These are phyloP conservation scores for Channallabes apus DNA, from an alignment of 2,797 vertebrate species.

Conservation along the genomic window DNA sequence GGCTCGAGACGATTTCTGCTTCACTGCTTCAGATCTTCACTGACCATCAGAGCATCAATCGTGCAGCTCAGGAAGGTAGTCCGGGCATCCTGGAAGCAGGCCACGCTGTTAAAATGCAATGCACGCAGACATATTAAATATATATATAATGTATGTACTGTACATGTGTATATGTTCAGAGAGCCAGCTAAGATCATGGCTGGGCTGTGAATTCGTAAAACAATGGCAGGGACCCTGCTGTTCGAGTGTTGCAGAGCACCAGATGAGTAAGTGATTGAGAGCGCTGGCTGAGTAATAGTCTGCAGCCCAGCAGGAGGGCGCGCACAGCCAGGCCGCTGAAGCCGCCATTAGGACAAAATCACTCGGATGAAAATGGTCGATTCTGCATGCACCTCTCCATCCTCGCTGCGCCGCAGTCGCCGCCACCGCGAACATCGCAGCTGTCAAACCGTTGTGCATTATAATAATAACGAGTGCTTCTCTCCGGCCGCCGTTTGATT, in stretches of 20 bases:
- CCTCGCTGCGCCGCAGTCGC: conserved; percentile 24
- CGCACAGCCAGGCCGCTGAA: conserved; percentile 47
- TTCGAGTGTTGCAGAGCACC: conserved; percentile 38
- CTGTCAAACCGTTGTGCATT: conserved; percentile 57
- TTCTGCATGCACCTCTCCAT: conserved; percentile 53
- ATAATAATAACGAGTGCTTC: conserved; percentile 57
- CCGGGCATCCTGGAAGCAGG: no score
- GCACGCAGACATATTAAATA: not conserved
- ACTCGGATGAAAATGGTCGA: conserved; percentile 56
- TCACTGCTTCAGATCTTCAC: not conserved
- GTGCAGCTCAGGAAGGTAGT: not conserved
- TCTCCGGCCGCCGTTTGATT: conserved; percentile 54
- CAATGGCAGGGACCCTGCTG: conserved; percentile 43
- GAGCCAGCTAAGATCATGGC: conserved; percentile 13
- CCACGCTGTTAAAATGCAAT: not conserved
- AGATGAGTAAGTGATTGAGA: conserved; percentile 58
- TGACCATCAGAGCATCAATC: conserved; percentile 16
- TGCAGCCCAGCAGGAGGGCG: conserved; percentile 50
- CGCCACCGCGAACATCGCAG: conserved; percentile 33
- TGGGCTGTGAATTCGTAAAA: conserved; percentile 30
- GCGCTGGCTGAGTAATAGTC: conserved; percentile 48
- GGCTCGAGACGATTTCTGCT: conserved; percentile 25
- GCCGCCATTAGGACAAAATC: conserved; percentile 58
- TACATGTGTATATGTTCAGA: not conserved
- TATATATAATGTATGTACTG: no score